phyloP scores from a whole-genome alignment of 2,888 invertebrate genomes.

The Dynastes hyllus region DNA sequence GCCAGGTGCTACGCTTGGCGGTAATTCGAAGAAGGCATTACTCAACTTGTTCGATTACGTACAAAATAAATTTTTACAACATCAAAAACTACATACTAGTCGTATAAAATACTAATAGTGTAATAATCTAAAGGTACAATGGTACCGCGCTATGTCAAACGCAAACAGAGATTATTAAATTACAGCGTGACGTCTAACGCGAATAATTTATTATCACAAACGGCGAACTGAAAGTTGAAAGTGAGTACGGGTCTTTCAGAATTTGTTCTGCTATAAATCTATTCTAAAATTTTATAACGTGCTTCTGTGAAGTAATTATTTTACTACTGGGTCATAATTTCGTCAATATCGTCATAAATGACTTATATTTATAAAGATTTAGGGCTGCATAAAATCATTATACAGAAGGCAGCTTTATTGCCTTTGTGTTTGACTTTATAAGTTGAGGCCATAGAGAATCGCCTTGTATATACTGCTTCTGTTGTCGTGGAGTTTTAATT shows the following conservation, averaged over 20 bases:
- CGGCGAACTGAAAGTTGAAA: conserved; percentile 49
- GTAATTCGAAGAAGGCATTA: conserved; percentile 12
- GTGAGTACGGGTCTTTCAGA: conserved; percentile 45
- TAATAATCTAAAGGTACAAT: conserved; percentile 46
- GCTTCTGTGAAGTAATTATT: conserved; percentile 56
- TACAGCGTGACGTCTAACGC: conserved; percentile 45
- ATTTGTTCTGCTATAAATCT: conserved; percentile 47
- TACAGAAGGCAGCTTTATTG: conserved; percentile 56
- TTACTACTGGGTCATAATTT: conserved; percentile 60
- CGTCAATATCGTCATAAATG: conserved; percentile 58
- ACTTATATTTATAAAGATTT: conserved; percentile 59
- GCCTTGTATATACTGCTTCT: conserved; percentile 33
- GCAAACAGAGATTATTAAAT: conserved; percentile 46
- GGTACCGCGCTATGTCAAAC: conserved; percentile 41
- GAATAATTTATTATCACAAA: conserved; percentile 48
- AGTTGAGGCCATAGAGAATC: conserved; percentile 47
- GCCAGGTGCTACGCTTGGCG: background rate
- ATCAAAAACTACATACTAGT: conserved; percentile 24
- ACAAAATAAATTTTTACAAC: conserved; percentile 30
- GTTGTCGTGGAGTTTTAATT: conserved; percentile 53
- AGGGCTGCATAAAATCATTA: conserved; percentile 58
- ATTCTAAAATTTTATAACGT: conserved; percentile 49
- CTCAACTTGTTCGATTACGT: conserved; percentile 2
- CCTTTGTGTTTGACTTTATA: conserved; percentile 52
- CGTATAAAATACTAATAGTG: conserved; percentile 44